Evolutionary conservation across 2,113 vertebrate genomes (phyloP).

Genomic region (Uria aalge): DNA sequence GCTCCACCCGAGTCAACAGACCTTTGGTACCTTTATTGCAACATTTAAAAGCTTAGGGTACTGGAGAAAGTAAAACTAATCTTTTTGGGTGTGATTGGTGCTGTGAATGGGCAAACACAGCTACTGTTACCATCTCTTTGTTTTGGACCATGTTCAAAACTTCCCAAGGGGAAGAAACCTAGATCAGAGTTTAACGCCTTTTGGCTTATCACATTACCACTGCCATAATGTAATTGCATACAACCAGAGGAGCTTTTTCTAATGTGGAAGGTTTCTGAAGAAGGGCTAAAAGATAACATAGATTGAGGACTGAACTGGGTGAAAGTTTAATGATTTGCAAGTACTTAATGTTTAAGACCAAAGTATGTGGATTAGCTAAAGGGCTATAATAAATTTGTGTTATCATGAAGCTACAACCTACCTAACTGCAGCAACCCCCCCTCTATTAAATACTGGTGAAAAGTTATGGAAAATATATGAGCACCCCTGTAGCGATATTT

Average conservation of each 20-base stretch:
- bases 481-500: not conserved
- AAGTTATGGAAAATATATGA: not conserved
- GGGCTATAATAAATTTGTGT: not conserved
- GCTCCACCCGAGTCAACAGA: not conserved
- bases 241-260: rapidly evolving
- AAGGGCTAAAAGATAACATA: not conserved
- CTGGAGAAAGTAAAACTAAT: not conserved
- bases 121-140: not conserved
- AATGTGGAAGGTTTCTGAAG: not conserved
- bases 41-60: not conserved
- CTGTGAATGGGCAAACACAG: not conserved
- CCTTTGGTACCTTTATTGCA: not conserved
- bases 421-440: not conserved
- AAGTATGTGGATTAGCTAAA: not conserved
- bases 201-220: not conserved
- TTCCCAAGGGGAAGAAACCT: not conserved
- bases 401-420: not conserved
- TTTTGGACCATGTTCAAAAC: not conserved
- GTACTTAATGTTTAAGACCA: not conserved
- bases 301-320: not conserved
- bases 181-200: not conserved
- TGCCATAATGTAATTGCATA: no score
- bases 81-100: not conserved
- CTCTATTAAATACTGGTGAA: not conserved
- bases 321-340: not conserved